Evolutionary conservation across 2,797 vertebrate genomes (phyloP), one percentile per base, ranked within the genome.

Genomic region (Rhabdomys pumilio): DNA sequence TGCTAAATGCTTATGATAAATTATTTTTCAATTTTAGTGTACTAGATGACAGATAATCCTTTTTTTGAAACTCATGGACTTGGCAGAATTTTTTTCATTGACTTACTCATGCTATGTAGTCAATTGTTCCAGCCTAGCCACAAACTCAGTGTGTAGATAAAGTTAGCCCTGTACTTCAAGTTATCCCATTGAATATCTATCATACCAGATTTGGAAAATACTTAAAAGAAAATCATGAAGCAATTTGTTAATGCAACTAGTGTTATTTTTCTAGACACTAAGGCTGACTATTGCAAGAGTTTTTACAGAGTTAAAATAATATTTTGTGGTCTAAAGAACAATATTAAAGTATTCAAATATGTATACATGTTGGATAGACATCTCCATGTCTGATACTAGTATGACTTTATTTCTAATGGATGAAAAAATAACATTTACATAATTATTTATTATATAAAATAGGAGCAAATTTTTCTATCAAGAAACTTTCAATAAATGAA

Each of bases 391-490:
- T 82, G 53, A 22, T 53, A 34, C 47, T 50, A 94, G 1, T 6
- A 41, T 61, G 24, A 47, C 67, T 3, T 55, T 20, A n/a, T 59
- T 89, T 76, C 53, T 7, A 81, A 63, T 41, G 26, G 20, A 61
- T 17, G 5, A 4, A 53, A 84, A 88, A 73, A 67, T 0, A 76
- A 69, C 34, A 0, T 41, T 80, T 80, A 13, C 0, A 79, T 83
- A 14, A 65, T 81, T 77, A 73, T 5, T 89, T 97, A 34, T 57
- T 61, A 3, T 50, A 2, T 31, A 95, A 75, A 67, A 90, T 90
- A 7, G 2, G 1, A 94, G 1, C 14, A 61, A 20, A 55, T 31
- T 72, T 59, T 90, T 80, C 59, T 41, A 38, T 5, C 15, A 59
- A 69, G 81, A 84, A 6, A 50, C 61, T 75, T 11, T 41, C 88